Percentiles rank a stretch among this genome's conserved stretches.
Evolutionary conservation across 92 coral and sea anemone species (phyloP).

Genomic region (Porites cylindrica): DNA sequence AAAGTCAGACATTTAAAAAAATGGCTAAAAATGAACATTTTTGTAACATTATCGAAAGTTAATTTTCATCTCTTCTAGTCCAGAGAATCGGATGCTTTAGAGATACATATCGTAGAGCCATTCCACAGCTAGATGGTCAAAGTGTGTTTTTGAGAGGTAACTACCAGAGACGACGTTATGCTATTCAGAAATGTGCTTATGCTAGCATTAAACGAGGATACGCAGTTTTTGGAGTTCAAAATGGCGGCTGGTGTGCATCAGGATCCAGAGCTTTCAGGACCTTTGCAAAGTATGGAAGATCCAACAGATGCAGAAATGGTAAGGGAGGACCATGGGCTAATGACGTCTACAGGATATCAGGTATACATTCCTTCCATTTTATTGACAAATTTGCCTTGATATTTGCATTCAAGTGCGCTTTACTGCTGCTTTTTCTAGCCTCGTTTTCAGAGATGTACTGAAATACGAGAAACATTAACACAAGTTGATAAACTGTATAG

Average conservation of each 20-base stretch:
- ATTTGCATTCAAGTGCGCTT: not conserved
- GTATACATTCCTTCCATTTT: constrained; percentile 6
- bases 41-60: no score
- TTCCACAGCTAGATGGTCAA: constrained; percentile 44
- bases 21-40: not conserved
- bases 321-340: constrained; percentile 51
- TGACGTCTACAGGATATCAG: constrained; percentile 49
- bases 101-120: constrained; percentile 63
- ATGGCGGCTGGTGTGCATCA: constrained; percentile 50
- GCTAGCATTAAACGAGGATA: constrained; percentile 29
- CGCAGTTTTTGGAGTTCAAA: constrained; percentile 36
- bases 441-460: not conserved
- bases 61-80: not conserved
- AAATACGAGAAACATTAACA: not conserved
- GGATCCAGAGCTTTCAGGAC: constrained; percentile 47
- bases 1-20: not conserved
- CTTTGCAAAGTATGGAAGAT: constrained; percentile 37
- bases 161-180: constrained; percentile 28
- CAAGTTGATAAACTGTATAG: not conserved
- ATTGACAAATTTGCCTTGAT: not conserved
- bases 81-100: constrained; percentile 58
- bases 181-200: constrained; percentile 38
- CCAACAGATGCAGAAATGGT: constrained; percentile 46
- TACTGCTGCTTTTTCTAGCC: not conserved
- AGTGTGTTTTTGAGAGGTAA: constrained; percentile 31